A percentile compares a stretch with the other conserved stretches of the same genome.
Conservation (phyloP, 2,888 invertebrate genomes). For the Marasmarcha lunaedactyla region DNA sequence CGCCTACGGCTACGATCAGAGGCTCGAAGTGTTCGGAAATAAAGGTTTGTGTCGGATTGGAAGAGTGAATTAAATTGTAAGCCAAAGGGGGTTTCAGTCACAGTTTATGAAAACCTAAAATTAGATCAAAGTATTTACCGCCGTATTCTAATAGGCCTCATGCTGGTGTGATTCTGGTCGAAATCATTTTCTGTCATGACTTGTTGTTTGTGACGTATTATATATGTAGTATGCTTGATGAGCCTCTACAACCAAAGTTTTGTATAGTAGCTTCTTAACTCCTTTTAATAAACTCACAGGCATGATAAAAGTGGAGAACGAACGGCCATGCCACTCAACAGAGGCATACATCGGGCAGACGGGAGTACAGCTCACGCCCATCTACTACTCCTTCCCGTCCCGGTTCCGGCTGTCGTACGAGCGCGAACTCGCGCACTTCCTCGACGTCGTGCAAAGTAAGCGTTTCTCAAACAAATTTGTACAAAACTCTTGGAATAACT, state of each 20-base stretch:
- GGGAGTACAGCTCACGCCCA: conserved; percentile 55
- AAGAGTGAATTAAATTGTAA: no score
- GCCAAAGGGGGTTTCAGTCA: no score
- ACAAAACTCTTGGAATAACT: conserved; percentile 1
- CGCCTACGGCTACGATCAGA: conserved; percentile 76
- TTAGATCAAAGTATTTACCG: no score
- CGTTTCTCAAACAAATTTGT: conserved; percentile 2
- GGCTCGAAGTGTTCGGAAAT: conserved; percentile 74
- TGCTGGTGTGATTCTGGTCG: no score
- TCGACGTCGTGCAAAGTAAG: conserved; percentile 66
- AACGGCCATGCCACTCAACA: conserved; percentile 56
- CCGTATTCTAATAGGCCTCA: no score
- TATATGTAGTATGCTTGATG: no score
- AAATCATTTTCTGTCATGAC: no score
- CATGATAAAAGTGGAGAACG: conserved; percentile 65
- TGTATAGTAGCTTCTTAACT: neutral
- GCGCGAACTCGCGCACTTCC: conserved; percentile 71
- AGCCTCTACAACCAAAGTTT: no score
- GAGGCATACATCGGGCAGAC: conserved; percentile 42
- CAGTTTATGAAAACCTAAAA: no score
- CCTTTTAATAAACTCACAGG: conserved; percentile 29
- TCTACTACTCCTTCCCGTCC: conserved; percentile 73
- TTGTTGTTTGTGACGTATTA: no score
- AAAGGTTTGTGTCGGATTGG: conserved; percentile 53
- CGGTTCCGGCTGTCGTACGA: conserved; percentile 65